Base-by-base conservation (phyloP, 2,888 invertebrate species). In the Linnaemya tessellans region DNA sequence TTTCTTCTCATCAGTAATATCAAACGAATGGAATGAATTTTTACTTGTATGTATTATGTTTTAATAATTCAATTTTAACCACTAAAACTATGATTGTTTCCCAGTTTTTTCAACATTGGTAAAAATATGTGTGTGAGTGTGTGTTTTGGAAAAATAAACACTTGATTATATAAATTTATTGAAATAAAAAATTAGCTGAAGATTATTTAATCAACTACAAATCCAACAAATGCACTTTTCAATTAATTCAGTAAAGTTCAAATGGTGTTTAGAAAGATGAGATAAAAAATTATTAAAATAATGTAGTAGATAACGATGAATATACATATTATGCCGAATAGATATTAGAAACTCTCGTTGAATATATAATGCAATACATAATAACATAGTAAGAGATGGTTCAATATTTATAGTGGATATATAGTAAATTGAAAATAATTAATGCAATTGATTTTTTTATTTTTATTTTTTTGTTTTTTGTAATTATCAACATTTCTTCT, bases 291-390 rank as follows among this genome's bases (percentile, higher is more conserved):
- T 11, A 62, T 20, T n/a, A 49, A 67, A 22, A 22, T 67, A n/a
- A 51, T 41, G 15, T 38, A 51, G n/a, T 75, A n/a, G n/a, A n/a
- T n/a, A 67, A 58, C 35, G 54, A 62, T 51, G 25, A 60, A 46
- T 68, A 38, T 73, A 79, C 60, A 38, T 73, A 79, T 68, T 38
- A 49, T 80, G 56, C 56, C 51, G 51, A 62, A 65, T 80, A 56
- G 46, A 30, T 43, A 43, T 60, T 58, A 73, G 65, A 80, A 85
- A 82, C 73, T 82, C 38, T 75, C 75, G 65, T 83, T 74, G 30
- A 60, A 73, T 70, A 70, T 30, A 56, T 41, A 65, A 46, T 56
- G 18, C 68, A 54, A 74, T 54, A n/a, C n/a, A n/a, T n/a, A 35
- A 71, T 54, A 70, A 75, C 75, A 56, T 56, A 54, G 62, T 38